Evolutionary conservation across 2,113 vertebrate genomes (phyloP).

Genomic region (Crotalus horridus): DNA sequence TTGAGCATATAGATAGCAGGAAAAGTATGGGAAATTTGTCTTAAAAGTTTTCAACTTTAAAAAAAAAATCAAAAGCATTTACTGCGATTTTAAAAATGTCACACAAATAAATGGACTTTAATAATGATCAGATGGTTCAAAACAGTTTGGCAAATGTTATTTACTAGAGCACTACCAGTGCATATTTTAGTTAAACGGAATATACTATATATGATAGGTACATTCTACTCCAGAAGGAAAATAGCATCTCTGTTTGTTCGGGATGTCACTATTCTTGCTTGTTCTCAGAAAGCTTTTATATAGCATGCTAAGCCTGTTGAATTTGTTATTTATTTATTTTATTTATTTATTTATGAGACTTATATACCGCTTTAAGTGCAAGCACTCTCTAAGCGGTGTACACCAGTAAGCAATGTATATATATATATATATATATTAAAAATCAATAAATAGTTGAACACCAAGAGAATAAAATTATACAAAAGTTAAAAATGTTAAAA

Average conservation of each 20-base stretch:
- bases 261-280: not conserved
- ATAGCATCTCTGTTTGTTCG: not conserved
- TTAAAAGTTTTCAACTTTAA: conserved; percentile 17
- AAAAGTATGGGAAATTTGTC: not conserved
- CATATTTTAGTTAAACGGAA: not conserved
- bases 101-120: not conserved
- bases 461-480: too few relatives aligned
- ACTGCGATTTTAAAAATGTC: not conserved
- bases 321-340: not conserved
- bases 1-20: conserved; percentile 12
- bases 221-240: not conserved
- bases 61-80: not conserved
- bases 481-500: too few relatives aligned
- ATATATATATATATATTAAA: too few relatives aligned
- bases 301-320: not conserved
- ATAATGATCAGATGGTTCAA: not conserved
- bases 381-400: too few relatives aligned
- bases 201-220: not conserved
- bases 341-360: too few relatives aligned
- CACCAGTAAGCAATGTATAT: too few relatives aligned
- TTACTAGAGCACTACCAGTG: not conserved
- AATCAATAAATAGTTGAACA: too few relatives aligned
- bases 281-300: not conserved
- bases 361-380: too few relatives aligned
- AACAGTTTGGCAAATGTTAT: not conserved